These are phyloP conservation scores for Darevskia nairensis DNA, from an alignment of 2,797 vertebrate genomes.

Conservation along the genomic window DNA sequence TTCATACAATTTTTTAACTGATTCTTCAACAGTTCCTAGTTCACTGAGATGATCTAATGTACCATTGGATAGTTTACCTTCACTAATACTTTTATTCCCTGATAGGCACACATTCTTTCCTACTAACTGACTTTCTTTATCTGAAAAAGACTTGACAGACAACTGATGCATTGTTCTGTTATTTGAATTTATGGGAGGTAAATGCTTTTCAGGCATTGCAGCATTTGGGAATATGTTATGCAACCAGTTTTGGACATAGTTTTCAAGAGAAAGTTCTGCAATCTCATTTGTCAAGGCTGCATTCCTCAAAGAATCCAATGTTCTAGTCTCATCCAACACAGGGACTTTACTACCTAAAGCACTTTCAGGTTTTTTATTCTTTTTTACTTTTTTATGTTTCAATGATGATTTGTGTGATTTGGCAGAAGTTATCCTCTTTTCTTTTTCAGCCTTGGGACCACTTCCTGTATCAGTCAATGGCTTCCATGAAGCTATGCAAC, in stretches of 20 bases:
- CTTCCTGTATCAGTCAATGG: constrained; percentile 56
- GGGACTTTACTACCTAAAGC: constrained; percentile 65
- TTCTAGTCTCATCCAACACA: constrained; percentile 34
- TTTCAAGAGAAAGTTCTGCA: constrained; percentile 76
- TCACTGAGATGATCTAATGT: constrained; percentile 56
- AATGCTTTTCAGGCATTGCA: constrained; percentile 60
- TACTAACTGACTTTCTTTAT: constrained; percentile 64
- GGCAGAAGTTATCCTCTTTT: constrained; percentile 56
- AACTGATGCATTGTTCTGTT: constrained; percentile 37
- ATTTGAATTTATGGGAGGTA: constrained; percentile 55
- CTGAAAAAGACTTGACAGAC: constrained; percentile 42
- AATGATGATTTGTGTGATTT: constrained; percentile 60
- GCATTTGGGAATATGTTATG: constrained; percentile 78
- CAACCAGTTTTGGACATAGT: constrained; percentile 88
- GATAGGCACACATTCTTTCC: constrained; percentile 57
- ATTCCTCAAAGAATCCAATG: constrained; percentile 56
- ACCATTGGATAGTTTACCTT: constrained; percentile 63
- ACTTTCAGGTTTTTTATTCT: constrained; percentile 68
- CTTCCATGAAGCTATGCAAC: constrained; percentile 43
- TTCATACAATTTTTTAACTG: constrained; percentile 45
- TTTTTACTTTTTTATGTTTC: constrained; percentile 78
- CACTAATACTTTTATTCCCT: constrained; percentile 70
- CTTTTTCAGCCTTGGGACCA: constrained; percentile 50
- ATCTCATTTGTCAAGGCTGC: constrained; percentile 57
- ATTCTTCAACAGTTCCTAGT: constrained; percentile 61